Evolutionary conservation across 1,140 invertebrate species (phyloP), one percentile per base, ranked within the genome.

Genomic region (Dysdera silvatica): DNA sequence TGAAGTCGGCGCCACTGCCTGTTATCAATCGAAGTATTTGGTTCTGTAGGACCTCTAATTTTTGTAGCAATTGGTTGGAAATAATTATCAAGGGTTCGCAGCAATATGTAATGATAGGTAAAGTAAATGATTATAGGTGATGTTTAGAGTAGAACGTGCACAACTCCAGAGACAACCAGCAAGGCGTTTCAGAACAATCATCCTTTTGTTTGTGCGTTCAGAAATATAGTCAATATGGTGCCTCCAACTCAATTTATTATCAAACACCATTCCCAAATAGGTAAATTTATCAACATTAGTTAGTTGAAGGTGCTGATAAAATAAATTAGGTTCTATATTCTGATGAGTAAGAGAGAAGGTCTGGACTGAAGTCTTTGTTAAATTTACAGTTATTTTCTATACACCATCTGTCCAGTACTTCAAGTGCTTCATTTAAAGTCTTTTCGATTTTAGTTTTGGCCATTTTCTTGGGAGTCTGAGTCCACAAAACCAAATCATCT

Each of bases 351-450:
- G n/a, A n/a, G n/a, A n/a, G n/a, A n/a, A n/a, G n/a, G n/a, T n/a
- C n/a, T n/a, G n/a, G n/a, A n/a, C n/a, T n/a, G n/a, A n/a, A n/a
- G n/a, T n/a, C n/a, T n/a, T n/a, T n/a, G n/a, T n/a, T n/a, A n/a
- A n/a, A n/a, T n/a, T n/a, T n/a, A n/a, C n/a, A n/a, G 35, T 57
- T 57, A 47, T 43, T 61, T 48, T 32, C 49, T 32, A 26, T 26
- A 32, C 49, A 29, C 52, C 52, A 55, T 16, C 18, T 18, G 4
- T 18, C 41, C 14, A 63, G 45, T 0, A 41, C 32, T n/a, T 14
- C 12, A 3, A 49, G 52, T 14, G 52, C 33, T 16, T 37, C 40
- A 14, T 55, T 49, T 33, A 48, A 32, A 29, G 18, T 14, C 0
- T n/a, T 24, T 32, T 31, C 16, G 40, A 37, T 49, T 33, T 45